Evolutionary conservation across 2,888 invertebrate species (phyloP), one percentile per base, ranked within the genome.

Genomic region (Nasonia oneida): DNA sequence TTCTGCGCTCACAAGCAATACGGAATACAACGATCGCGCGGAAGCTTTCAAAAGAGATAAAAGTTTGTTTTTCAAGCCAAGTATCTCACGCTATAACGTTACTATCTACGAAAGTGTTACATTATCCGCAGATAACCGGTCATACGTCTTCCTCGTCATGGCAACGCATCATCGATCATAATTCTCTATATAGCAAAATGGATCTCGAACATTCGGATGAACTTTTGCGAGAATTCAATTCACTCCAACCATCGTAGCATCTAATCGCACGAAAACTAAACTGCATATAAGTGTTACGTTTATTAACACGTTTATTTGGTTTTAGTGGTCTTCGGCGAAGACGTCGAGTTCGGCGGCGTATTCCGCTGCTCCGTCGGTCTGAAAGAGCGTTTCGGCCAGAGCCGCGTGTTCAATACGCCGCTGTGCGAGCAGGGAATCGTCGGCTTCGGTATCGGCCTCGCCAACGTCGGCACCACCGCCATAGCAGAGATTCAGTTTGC

Each of bases 401-500:
- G 97, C 81, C 95, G 99, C 23, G 99, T 99, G 0, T 99, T 99
- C 94, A 99, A 99, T 93, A 99, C 99, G 0, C 99, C 99, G 0
- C 94, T 99, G 0, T 98, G 98, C 91, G 99, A 99, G 92, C 99
- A 99, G 93, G 99, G 99, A 18, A 99, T 99, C 88, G 98, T 97
- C 0, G 99, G 99, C 0, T 99, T 99, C 93, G 99, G 97, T 0
- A 99, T 99, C 81, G 99, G 99, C 0, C 95, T 97, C 15, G 98
- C 99, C 0, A 97, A 96, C 8, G 96, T 97, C 0, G 99, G 99
- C 0, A 95, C 97, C 0, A 99, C 98, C 0, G 98, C 99, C 0
- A 98, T 99, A 81, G 99, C 99, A 0, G 99, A 99, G 94, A 99
- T 99, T 92, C 99, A 99, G 94, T 99, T 99, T 94, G 99, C 99